Evolutionary conservation across 2,113 vertebrate genomes (phyloP).

Genomic region (Tenebrosternarchus preto): DNA sequence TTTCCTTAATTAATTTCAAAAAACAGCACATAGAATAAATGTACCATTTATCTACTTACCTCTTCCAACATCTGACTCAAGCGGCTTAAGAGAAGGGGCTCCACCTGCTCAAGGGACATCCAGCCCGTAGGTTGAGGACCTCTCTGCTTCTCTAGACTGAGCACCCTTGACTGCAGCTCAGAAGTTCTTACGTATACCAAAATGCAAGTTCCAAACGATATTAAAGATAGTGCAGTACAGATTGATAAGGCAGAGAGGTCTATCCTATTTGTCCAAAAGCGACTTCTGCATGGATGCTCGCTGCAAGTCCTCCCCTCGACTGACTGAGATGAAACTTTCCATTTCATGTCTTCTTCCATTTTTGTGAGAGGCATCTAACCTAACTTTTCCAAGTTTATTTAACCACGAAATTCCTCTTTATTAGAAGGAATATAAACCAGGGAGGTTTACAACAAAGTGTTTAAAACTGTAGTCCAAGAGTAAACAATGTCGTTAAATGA

Average conservation of each 20-base stretch:
- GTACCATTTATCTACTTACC: constrained; percentile 44
- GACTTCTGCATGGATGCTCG: constrained; percentile 55
- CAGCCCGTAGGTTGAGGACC: constrained; percentile 64
- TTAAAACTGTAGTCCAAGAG: constrained; percentile 18
- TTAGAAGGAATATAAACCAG: constrained; percentile 20
- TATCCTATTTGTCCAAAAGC: constrained; percentile 55
- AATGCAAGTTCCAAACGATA: constrained; percentile 71
- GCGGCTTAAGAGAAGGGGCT: constrained; percentile 67
- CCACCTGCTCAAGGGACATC: constrained; percentile 76
- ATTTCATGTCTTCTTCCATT: constrained; percentile 67
- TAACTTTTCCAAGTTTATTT: constrained; percentile 27
- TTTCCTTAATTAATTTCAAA: not conserved
- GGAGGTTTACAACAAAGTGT: constrained; percentile 1
- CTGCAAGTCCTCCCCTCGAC: constrained; percentile 50
- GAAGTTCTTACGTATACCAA: constrained; percentile 65
- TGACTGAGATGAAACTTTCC: constrained; percentile 37
- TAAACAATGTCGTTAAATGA: not conserved
- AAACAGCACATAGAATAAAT: not conserved
- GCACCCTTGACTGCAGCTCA: constrained; percentile 70
- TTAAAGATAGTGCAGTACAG: constrained; percentile 57
- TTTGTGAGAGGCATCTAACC: constrained; percentile 15
- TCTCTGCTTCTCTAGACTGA: constrained; percentile 70
- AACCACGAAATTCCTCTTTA: constrained; percentile 22
- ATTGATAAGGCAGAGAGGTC: constrained; percentile 51
- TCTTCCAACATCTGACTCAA: constrained; percentile 68